Evolutionary conservation across 2,888 invertebrate species (phyloP).

Genomic region (Philopedon plagiatum): DNA sequence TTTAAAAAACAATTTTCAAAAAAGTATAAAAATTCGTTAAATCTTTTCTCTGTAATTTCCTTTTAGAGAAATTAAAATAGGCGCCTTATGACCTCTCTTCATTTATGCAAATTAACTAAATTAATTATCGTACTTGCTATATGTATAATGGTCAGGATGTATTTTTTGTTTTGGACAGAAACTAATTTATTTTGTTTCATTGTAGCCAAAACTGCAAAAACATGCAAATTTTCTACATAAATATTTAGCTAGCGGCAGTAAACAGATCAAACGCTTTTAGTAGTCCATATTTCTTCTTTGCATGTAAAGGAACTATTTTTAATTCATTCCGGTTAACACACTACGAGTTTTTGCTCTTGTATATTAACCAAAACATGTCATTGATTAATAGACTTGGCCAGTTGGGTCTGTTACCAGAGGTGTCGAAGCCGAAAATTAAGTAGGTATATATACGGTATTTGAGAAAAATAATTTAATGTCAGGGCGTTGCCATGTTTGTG

Average conservation of each 20-base stretch:
- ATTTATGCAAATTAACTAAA: no score
- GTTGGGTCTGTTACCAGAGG: no score
- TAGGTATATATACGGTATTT: no score
- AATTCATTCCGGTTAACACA: slow-evolving; percentile 45
- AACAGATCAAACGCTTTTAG: slow-evolving; percentile 50
- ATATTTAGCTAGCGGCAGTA: slow-evolving; percentile 39
- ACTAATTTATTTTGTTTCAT: slow-evolving; percentile 36
- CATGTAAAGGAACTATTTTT: slow-evolving; percentile 49
- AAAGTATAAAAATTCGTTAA: no score
- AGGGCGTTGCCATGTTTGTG: no score
- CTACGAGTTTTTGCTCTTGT: slow-evolving; percentile 4
- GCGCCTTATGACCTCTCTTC: no score
- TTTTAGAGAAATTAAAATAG: no score
- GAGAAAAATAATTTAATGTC: no score
- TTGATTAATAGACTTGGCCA: no score
- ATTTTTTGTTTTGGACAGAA: slow-evolving; percentile 24
- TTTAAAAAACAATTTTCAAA: no score
- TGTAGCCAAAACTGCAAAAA: slow-evolving; percentile 45
- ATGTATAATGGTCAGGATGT: slow-evolving; percentile 5
- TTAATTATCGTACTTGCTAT: background rate
- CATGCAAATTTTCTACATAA: slow-evolving; percentile 48
- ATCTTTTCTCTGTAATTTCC: no score
- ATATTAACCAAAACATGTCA: background rate
- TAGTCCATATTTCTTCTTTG: slow-evolving; percentile 47
- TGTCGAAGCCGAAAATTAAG: no score